These are phyloP conservation scores for Sanderia malayensis DNA, from an alignment of 30 jellyfish, hydroid and myxozoan genomes.

Conservation along the genomic window DNA sequence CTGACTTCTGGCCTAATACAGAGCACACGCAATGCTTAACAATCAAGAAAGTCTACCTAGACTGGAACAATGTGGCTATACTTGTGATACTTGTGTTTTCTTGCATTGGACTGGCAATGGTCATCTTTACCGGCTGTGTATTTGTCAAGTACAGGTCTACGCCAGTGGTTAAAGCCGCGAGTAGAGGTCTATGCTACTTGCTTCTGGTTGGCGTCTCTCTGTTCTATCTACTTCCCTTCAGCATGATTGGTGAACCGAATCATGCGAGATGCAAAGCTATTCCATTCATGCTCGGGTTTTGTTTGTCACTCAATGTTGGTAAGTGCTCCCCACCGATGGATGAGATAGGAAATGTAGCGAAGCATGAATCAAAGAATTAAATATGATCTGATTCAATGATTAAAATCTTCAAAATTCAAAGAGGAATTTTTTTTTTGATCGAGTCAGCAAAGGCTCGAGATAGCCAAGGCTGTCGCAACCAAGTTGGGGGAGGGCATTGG, in stretches of 20 bases:
- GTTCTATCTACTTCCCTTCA: constrained; percentile 52
- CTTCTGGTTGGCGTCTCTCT: constrained; percentile 49
- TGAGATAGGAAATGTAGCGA: too few relatives aligned
- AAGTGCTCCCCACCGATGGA: too few relatives aligned
- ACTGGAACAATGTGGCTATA: constrained; percentile 21
- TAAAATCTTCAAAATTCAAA: too few relatives aligned
- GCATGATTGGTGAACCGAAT: constrained; percentile 55
- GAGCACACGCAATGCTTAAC: constrained; percentile 41
- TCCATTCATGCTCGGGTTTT: constrained; percentile 65
- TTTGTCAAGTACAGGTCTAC: constrained; percentile 37
- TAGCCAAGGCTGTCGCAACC: too few relatives aligned
- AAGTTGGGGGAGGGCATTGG: too few relatives aligned
- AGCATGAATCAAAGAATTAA: too few relatives aligned
- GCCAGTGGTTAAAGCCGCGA: constrained; percentile 68
- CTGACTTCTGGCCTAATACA: constrained; percentile 12
- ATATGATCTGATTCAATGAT: too few relatives aligned
- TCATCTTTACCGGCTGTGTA: constrained; percentile 20
- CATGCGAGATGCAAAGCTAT: constrained; percentile 35
- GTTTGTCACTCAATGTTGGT: constrained; percentile 80
- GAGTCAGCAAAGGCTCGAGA: too few relatives aligned
- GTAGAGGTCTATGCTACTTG: constrained; percentile 63
- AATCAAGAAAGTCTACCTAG: constrained; percentile 2
- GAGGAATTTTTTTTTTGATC: too few relatives aligned
- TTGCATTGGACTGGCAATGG: constrained; percentile 20
- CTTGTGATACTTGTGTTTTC: constrained; percentile 19